A percentile compares a stretch with the other conserved stretches of the same genome.
phyloP scores from a whole-genome alignment of 2,888 invertebrate species.

The Tanytarsus gracilentus region DNA sequence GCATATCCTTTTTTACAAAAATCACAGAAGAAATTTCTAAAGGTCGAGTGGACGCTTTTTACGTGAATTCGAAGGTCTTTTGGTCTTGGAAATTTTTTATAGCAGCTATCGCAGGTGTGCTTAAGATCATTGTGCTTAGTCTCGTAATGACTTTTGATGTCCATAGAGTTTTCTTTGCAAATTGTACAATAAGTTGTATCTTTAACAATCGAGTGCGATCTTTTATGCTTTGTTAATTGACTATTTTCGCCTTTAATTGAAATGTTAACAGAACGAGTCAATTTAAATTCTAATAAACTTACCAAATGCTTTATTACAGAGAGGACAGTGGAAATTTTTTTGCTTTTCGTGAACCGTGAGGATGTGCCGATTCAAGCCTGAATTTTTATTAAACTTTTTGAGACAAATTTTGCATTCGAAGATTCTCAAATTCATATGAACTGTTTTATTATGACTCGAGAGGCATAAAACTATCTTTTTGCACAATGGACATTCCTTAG shows the following conservation, averaged over 20 bases:
- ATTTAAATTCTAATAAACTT: no score
- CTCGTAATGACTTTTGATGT: not conserved
- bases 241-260: not conserved
- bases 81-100: not conserved
- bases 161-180: not conserved
- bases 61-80: not conserved
- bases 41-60: not conserved
- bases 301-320: not conserved
- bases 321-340: not conserved
- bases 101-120: not conserved
- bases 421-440: not conserved
- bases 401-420: conserved; percentile 3
- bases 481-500: conserved; percentile 12
- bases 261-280: no score
- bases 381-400: not conserved
- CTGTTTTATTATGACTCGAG: not conserved
- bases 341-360: conserved; percentile 1
- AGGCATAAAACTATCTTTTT: not conserved
- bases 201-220: not conserved
- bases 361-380: not conserved
- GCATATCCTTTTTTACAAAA: not conserved
- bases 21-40: not conserved
- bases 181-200: not conserved
- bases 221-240: not conserved
- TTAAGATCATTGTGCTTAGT: not conserved